phyloP scores from a whole-genome alignment of 1,140 invertebrate species.

The Drosophila arawakana region DNA sequence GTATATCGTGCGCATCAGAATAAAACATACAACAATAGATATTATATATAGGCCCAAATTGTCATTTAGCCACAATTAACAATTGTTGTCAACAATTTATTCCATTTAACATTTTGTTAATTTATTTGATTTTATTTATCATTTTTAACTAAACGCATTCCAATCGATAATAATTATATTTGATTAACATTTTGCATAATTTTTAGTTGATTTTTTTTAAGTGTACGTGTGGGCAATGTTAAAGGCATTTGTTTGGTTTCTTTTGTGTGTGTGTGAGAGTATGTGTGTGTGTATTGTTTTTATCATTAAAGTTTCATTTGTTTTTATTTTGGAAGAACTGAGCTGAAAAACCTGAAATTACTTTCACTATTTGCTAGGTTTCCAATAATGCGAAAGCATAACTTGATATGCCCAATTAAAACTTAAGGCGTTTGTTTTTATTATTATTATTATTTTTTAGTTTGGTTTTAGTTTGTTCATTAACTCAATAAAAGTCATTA shows the following conservation, averaged over 20 bases:
- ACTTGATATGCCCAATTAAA: constrained; percentile 47
- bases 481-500: constrained; percentile 36
- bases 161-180: constrained; percentile 30
- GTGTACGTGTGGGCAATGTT: constrained; percentile 79
- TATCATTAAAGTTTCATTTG: constrained; percentile 24
- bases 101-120: constrained; percentile 31
- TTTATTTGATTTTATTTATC: constrained; percentile 4
- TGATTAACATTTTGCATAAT: constrained; percentile 45
- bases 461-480: neutral
- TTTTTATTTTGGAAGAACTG: constrained; percentile 68
- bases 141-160: constrained; percentile 14
- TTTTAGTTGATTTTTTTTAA: constrained; percentile 39
- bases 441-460: constrained; percentile 8
- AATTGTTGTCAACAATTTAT: constrained; percentile 60
- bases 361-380: constrained; percentile 45
- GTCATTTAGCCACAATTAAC: constrained; percentile 62
- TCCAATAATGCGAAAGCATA: constrained; percentile 35
- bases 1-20: constrained; percentile 60
- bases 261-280: constrained; percentile 30
- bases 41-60: constrained; percentile 49
- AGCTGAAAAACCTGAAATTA: constrained; percentile 69
- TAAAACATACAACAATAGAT: constrained; percentile 79
- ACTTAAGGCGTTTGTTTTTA: constrained; percentile 23
- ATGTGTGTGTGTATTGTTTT: constrained; percentile 29
- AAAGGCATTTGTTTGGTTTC: constrained; percentile 83